Evolutionary conservation across 2,797 vertebrate species (phyloP).

Genomic region (Lates japonicus): DNA sequence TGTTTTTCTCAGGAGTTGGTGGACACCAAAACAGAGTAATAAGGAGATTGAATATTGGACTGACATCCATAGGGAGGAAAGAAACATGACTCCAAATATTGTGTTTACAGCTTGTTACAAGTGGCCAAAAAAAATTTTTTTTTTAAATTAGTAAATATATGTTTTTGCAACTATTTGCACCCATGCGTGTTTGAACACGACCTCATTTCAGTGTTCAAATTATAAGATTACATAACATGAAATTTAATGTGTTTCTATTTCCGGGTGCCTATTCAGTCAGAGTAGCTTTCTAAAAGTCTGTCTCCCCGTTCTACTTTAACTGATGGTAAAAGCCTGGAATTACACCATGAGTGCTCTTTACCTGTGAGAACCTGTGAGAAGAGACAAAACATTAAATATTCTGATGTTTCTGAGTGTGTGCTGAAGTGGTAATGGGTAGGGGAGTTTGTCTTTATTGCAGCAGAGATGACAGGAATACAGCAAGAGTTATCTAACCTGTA

Average conservation of each 20-base stretch:
- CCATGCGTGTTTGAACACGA: neutral
- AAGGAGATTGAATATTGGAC: too few relatives aligned
- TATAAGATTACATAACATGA: neutral
- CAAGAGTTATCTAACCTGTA: conserved; percentile 7
- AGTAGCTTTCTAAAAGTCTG: neutral
- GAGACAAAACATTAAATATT: conserved; percentile 27
- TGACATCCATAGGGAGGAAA: neutral
- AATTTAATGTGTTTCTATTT: neutral
- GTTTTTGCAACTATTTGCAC: neutral
- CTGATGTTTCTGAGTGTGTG: conserved; percentile 18
- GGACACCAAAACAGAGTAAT: neutral
- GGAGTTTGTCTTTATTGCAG: conserved; percentile 25
- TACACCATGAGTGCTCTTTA: conserved; percentile 29
- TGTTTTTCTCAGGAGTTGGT: neutral
- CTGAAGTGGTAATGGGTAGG: conserved; percentile 32
- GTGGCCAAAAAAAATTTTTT: conserved; percentile 9
- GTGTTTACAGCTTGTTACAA: neutral
- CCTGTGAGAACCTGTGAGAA: conserved; percentile 14
- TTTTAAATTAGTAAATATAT: neutral
- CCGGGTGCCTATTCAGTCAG: neutral
- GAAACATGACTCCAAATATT: neutral
- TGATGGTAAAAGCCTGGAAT: conserved; percentile 21
- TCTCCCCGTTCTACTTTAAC: conserved; percentile 6
- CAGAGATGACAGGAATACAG: conserved; percentile 24
- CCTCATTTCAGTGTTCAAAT: neutral